Conservation (phyloP, 2,888 invertebrate genomes). For the Diaphora mendica region DNA sequence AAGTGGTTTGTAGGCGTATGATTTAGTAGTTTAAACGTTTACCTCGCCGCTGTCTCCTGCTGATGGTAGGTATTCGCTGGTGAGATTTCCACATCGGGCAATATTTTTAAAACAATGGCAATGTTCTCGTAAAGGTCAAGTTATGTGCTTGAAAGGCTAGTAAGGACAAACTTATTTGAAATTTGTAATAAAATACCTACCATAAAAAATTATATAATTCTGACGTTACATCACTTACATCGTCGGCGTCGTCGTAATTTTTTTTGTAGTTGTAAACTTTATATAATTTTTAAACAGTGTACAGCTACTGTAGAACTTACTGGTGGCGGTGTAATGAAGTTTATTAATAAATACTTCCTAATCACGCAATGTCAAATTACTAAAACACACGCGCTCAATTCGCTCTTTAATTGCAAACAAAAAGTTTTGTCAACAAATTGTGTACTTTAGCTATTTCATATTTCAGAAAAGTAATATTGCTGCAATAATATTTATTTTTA, state of each 20-base stretch:
- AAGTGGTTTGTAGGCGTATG: not conserved
- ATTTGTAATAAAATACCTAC: no score
- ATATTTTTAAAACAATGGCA: no score
- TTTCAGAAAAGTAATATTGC: not conserved
- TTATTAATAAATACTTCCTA: not conserved
- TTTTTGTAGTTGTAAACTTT: not conserved
- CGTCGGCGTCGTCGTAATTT: not conserved
- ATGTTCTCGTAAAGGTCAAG: no score
- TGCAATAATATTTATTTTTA: no score
- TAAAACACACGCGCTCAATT: conserved; percentile 7
- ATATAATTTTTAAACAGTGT: not conserved
- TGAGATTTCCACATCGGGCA: no score
- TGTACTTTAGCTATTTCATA: not conserved
- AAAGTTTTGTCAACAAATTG: not conserved
- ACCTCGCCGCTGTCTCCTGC: no score
- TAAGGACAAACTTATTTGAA: no score
- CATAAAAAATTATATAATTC: no score
- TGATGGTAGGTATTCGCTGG: no score
- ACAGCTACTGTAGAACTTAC: not conserved
- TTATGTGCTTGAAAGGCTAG: no score
- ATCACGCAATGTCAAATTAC: conserved; percentile 12
- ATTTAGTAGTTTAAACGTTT: no score
- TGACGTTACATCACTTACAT: not conserved
- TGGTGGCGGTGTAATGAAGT: conserved; percentile 3
- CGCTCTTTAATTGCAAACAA: not conserved